Percentiles rank a stretch among this genome's conserved stretches.
These are phyloP conservation scores for Coptodon bakossiorum DNA, from an alignment of 2,113 vertebrate genomes.

Conservation along the genomic window DNA sequence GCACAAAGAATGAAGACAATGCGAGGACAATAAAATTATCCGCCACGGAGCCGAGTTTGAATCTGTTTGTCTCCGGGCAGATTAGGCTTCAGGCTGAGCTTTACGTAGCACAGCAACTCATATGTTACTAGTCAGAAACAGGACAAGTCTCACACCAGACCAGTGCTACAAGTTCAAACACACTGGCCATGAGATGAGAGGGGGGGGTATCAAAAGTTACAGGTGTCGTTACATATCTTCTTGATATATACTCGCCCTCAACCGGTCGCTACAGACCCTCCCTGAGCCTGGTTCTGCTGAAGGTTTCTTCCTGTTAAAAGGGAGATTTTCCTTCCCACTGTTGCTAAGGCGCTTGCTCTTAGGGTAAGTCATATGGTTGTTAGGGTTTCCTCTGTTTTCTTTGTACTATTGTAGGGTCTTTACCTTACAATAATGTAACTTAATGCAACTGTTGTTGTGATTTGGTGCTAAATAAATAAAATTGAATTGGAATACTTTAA, in stretches of 20 bases:
- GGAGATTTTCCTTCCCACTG: not conserved
- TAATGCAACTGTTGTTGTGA: not conserved
- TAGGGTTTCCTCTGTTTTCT: not conserved
- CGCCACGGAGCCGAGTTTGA: not conserved
- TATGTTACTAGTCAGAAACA: not conserved
- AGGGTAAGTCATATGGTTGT: not conserved
- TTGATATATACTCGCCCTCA: not conserved
- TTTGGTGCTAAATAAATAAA: not conserved
- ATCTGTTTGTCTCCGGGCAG: conserved; percentile 8
- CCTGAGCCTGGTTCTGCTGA: not conserved
- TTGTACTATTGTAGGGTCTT: not conserved
- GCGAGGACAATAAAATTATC: conserved; percentile 11
- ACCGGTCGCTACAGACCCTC: not conserved
- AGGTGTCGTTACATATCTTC: not conserved
- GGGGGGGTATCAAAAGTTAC: not conserved
- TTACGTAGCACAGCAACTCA: not conserved
- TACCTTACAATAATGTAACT: not conserved
- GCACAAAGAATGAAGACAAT: conserved; percentile 27
- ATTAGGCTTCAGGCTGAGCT: not conserved
- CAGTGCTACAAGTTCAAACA: not conserved
- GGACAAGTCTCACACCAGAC: not conserved
- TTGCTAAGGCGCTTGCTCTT: not conserved
- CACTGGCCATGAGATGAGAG: not conserved
- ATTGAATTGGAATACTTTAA: not conserved
- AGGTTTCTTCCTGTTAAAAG: not conserved